These are phyloP conservation scores for Platyrinchus mystaceus DNA, from an alignment of 2,797 vertebrate species.

Conservation along the genomic window DNA sequence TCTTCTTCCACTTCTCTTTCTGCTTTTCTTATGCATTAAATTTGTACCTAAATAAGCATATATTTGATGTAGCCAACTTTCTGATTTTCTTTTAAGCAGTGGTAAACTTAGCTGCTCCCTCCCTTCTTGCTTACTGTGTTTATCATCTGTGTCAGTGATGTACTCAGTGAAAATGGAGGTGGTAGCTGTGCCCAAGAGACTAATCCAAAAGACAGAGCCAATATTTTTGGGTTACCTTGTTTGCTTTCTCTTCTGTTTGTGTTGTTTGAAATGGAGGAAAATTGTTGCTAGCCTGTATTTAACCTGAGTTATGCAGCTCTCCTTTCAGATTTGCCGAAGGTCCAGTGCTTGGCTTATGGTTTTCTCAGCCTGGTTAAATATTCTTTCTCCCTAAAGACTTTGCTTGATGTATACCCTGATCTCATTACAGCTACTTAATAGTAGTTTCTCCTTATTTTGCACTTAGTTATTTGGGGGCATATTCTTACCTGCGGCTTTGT, in stretches of 20 bases:
- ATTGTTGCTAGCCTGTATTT: background rate
- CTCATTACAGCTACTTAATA: background rate
- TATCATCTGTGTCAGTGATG: background rate
- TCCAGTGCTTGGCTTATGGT: background rate
- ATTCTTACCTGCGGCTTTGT: background rate
- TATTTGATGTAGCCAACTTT: background rate
- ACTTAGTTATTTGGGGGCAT: background rate
- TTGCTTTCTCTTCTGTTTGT: conserved; percentile 5
- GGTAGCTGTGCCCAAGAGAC: background rate
- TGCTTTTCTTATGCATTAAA: background rate
- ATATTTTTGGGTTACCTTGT: conserved; percentile 4
- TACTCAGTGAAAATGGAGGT: background rate
- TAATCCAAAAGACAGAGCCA: background rate
- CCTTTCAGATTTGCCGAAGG: background rate
- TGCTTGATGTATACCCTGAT: background rate
- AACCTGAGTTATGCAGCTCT: background rate
- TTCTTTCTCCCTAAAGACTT: background rate
- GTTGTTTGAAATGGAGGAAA: background rate
- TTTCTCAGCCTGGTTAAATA: background rate
- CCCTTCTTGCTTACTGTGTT: background rate
- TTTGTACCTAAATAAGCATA: background rate
- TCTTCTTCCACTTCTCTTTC: background rate
- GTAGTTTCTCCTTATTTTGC: background rate
- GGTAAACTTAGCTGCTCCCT: background rate
- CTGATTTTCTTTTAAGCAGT: background rate